Evolutionary conservation across 2,113 vertebrate species (phyloP).

Genomic region (Rhineura floridana): DNA sequence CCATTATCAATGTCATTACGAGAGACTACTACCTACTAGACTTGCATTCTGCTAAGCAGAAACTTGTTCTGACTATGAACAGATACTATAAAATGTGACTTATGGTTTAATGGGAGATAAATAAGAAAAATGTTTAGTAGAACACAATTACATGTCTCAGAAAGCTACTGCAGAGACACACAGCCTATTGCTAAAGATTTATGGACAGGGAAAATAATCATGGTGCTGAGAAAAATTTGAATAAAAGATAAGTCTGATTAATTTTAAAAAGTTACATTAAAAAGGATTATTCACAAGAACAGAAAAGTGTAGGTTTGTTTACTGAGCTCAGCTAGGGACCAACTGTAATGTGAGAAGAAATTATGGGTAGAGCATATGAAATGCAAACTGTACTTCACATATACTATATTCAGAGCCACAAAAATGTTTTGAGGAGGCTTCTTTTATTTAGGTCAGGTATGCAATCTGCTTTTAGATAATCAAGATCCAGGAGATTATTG

Average conservation of each 20-base stretch:
- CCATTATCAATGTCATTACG: conserved; percentile 62
- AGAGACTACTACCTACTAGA: conserved; percentile 51
- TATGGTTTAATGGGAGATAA: conserved; percentile 65
- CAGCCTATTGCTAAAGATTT: conserved; percentile 57
- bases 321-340: not conserved
- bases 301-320: not conserved
- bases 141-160: conserved; percentile 65
- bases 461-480: conserved; percentile 52
- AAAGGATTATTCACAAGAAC: not conserved
- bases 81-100: conserved; percentile 51
- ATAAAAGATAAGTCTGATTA: conserved; percentile 38
- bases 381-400: not conserved
- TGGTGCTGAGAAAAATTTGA: conserved; percentile 49
- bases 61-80: conserved; percentile 53
- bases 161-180: conserved; percentile 62
- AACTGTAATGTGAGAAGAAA: not conserved
- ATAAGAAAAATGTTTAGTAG: conserved; percentile 64
- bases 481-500: conserved; percentile 45
- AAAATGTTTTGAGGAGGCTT: conserved; percentile 23
- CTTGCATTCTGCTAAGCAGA: conserved; percentile 60
- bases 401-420: not conserved
- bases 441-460: conserved; percentile 6
- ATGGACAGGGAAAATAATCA: conserved; percentile 53
- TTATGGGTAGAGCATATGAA: not conserved
- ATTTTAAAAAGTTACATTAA: conserved; percentile 33